Evolutionary conservation across 35 echinoderm and acorn worm genomes (phyloP), one percentile per base, ranked within the genome.

Genomic region (Apostichopus californicus): DNA sequence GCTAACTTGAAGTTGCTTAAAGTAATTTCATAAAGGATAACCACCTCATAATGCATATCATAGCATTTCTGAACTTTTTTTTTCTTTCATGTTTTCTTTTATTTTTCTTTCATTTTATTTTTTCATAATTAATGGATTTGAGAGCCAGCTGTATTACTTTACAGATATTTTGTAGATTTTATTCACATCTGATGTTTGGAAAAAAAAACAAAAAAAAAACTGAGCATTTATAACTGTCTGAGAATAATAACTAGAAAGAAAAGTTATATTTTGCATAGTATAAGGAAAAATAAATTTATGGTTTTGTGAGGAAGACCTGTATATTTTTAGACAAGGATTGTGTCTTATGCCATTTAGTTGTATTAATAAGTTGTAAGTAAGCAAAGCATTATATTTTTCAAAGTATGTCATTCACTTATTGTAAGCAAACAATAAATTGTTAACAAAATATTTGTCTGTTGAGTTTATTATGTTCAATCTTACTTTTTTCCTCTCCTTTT

Each of bases 331-430:
- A 85, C 20, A 55, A 55, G 57, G 81, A 55, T 7, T 85, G 57
- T 85, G 56, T 55, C 81, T 85, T 85, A 59, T 85, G 81, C n/a
- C 55, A 58, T 58, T 85, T 85, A 59, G 81, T 85, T 85, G 9
- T 20, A 20, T 22, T 2, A 85, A 59, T 58, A 85, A 58, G 55
- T 85, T 85, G 55, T 59, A 85, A 85, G 81, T 85, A 59, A 85
- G 23, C 55, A 85, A 58, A 85, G 81, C 81, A 85, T 85, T 85
- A 85, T 85, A 85, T 85, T 85, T 85, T 85, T 85, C 17, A 85
- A 85, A 85, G 58, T 55, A 59, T 85, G 55, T 85, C 55, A 20
- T 85, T 85, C 81, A 85, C 81, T 85, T 85, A 85, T 85, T 85
- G 81, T 85, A 85, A 85, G 81, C 71, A 18, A 55, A 83, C 80